Evolutionary conservation across 2,113 vertebrate species (phyloP), one percentile per base, ranked within the genome.

Genomic region (Pachyramphus minor): DNA sequence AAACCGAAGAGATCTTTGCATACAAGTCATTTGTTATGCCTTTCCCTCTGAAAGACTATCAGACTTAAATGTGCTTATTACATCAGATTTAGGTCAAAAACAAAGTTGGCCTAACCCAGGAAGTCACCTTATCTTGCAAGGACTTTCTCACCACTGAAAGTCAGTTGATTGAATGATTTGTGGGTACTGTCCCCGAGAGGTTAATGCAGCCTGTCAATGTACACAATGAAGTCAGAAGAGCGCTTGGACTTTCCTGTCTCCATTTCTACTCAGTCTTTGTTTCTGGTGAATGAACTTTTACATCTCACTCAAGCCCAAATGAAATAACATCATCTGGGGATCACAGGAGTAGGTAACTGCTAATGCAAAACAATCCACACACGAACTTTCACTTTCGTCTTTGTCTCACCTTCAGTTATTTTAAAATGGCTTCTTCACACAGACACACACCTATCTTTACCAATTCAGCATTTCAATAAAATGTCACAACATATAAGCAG

Each of bases 11-110:
- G 52, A 49, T 11, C 2, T 59, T 59, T 72, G 3, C 4, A 12
- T n/a, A 31, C 0, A 0, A 78, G 11, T 7, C 0, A 33, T 73
- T 79, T 53, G 17, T 25, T 64, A 84, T 24, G 8, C 1, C 1
- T 56, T 79, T 33, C 1, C n/a, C 33, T 58, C 41, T 76, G 28
- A 82, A 79, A 64, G 19, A 33, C 8, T 69, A 12, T 1, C 8
- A 2, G 3, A 35, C 52, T 2, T 31, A 55, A 68, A 56, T 37
- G 8, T 47, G 6, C 1, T 63, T 58, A 39, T 72, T 59, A n/a
- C 1, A 2, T 28, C 6, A 85, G 47, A 45, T 87, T 60, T 81
- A 6, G 30, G 14, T 4, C 22, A 74, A 76, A 95, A 24, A 0
- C 31, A 2, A 42, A 68, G 25, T 7, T 88, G 18, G 1, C 0